These are phyloP conservation scores for Trichoplax adhaerens DNA, from an alignment of 37 sponge, comb jelly and placozoan genomes.

Conservation along the genomic window DNA sequence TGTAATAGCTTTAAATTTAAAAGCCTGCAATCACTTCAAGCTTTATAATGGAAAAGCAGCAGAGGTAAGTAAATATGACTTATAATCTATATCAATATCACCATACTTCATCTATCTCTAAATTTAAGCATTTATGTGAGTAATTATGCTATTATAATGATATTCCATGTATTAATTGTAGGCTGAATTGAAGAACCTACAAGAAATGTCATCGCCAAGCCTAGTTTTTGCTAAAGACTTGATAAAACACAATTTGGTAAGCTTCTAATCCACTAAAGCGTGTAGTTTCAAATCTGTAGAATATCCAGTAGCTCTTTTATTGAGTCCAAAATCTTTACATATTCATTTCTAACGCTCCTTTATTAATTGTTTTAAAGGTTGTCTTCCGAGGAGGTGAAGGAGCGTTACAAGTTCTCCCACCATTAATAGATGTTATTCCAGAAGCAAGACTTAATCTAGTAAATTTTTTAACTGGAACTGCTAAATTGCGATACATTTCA, in stretches of 20 bases:
- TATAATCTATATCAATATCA: not conserved
- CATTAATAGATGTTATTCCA: slow-evolving; percentile 73
- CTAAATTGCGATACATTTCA: not conserved
- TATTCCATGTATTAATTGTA: slow-evolving; percentile 2
- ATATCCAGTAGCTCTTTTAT: not conserved
- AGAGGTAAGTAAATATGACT: slow-evolving; percentile 30
- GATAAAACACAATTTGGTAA: slow-evolving; percentile 82
- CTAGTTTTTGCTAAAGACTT: slow-evolving; percentile 85
- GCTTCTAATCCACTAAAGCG: not conserved
- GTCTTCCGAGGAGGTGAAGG: slow-evolving; percentile 92
- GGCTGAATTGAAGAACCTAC: slow-evolving; percentile 83
- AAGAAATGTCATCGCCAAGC: slow-evolving; percentile 54
- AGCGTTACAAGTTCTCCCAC: slow-evolving; percentile 87
- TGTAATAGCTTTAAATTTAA: slow-evolving; percentile 84
- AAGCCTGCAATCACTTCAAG: slow-evolving; percentile 91
- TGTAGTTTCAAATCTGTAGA: not conserved
- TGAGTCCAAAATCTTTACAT: not conserved
- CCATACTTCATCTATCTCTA: no score
- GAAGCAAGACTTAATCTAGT: slow-evolving; percentile 95
- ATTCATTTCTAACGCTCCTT: not conserved
- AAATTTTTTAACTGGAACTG: not conserved
- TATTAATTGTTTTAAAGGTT: slow-evolving; percentile 33
- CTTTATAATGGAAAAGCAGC: slow-evolving; percentile 99
- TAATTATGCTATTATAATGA: not conserved
- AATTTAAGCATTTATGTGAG: not conserved